A percentile compares a stretch with the other conserved stretches of the same genome.
Evolutionary conservation across 2,888 invertebrate genomes (phyloP).

Genomic region (Hetaerina titia): DNA sequence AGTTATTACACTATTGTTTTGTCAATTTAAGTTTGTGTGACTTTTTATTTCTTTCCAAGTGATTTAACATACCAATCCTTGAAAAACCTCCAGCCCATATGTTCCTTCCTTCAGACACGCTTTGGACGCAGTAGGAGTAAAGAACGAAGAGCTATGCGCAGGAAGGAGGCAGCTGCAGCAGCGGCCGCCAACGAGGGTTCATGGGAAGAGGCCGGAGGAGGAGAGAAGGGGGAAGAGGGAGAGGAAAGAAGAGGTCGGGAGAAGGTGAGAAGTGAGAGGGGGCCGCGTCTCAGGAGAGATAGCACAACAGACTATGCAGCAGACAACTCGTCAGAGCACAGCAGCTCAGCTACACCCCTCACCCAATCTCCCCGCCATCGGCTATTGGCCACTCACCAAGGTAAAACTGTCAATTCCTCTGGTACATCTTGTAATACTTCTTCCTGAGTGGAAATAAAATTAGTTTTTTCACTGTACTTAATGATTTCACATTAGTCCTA

Average conservation of each 20-base stretch:
- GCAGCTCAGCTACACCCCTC: constrained; percentile 82
- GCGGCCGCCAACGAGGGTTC: constrained; percentile 73
- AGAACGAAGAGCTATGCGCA: constrained; percentile 79
- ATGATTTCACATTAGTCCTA: no score
- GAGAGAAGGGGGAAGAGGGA: constrained; percentile 6
- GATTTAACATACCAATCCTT: not conserved
- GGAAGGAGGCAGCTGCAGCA: constrained; percentile 78
- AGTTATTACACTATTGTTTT: not conserved
- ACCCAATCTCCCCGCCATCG: constrained; percentile 89
- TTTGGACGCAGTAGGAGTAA: constrained; percentile 88
- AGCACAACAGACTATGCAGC: constrained; percentile 87
- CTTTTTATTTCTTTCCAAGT: not conserved
- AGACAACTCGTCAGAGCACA: constrained; percentile 89
- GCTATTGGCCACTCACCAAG: constrained; percentile 77
- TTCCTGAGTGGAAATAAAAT: no score
- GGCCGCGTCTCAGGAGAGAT: constrained; percentile 79
- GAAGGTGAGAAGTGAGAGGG: constrained; percentile 74
- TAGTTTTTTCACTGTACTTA: no score
- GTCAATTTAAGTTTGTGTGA: not conserved
- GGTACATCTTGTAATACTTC: no score
- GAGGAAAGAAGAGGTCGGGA: constrained; percentile 73
- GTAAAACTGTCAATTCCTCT: constrained; percentile 49
- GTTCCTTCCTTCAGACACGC: constrained; percentile 81
- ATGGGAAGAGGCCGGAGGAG: constrained; percentile 79
- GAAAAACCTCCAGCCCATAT: constrained; percentile 46